A percentile compares a stretch with the other conserved stretches of the same genome.
Conservation (phyloP, 2,888 invertebrate genomes). For the Dicyrtomina minuta region DNA sequence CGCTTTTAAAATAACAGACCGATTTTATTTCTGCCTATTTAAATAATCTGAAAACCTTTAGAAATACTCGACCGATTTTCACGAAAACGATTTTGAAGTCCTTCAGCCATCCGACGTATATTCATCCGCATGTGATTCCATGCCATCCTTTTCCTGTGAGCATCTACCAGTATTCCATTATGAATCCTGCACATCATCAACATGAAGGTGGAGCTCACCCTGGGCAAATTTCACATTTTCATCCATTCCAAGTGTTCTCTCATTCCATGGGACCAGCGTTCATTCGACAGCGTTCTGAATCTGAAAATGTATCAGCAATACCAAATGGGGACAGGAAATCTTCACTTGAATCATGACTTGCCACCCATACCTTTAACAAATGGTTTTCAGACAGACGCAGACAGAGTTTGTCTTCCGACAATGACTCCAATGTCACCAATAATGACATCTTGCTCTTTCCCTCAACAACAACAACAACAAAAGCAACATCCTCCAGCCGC, state of each 20-base stretch:
- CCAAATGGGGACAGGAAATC: neutral
- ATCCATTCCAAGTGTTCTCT: conserved; percentile 7
- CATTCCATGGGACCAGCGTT: conserved; percentile 6
- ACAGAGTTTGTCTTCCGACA: conserved; percentile 14
- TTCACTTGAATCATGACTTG: neutral
- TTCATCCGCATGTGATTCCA: conserved; percentile 12
- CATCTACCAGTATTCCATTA: conserved; percentile 2
- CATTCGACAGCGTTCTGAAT: neutral
- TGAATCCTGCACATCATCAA: conserved; percentile 13
- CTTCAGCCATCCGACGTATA: conserved; percentile 17
- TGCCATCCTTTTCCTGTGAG: conserved; percentile 18
- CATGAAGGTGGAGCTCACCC: conserved; percentile 4
- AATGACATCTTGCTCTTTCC: neutral
- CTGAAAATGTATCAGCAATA: neutral
- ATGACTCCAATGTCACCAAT: neutral
- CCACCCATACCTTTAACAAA: neutral
- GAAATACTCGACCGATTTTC: no score
- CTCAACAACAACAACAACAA: no score
- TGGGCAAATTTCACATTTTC: neutral
- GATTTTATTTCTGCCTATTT: no score
- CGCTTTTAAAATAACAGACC: no score
- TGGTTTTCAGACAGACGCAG: conserved; percentile 13
- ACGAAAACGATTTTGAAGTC: conserved; percentile 8
- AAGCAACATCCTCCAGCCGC: neutral
- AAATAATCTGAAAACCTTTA: no score